Conservation (phyloP, 2,888 invertebrate genomes). For the Calameuta idolon region DNA sequence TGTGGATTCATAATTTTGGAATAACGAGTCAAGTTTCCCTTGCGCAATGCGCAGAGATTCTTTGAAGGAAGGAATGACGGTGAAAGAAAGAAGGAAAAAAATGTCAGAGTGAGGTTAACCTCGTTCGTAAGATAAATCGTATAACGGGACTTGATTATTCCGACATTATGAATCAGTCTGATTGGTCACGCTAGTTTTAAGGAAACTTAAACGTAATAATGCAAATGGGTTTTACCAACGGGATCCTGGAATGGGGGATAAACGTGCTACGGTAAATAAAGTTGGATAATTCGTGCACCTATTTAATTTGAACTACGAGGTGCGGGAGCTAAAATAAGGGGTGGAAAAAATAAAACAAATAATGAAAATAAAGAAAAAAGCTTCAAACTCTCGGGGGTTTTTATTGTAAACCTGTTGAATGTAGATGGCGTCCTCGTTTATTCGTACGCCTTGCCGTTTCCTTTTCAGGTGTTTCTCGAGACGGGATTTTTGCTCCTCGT, state of each 20-base stretch:
- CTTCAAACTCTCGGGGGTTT: constrained; percentile 12
- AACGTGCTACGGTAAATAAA: neutral
- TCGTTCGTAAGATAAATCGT: neutral
- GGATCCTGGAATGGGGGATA: neutral
- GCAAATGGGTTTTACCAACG: neutral
- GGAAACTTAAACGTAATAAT: neutral
- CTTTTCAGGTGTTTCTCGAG: constrained; percentile 55
- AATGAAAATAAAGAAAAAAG: neutral
- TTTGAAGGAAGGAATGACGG: neutral
- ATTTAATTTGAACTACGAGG: neutral
- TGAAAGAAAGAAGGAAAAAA: neutral
- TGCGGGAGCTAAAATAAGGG: neutral
- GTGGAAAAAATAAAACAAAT: neutral
- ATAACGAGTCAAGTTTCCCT: neutral
- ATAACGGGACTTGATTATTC: neutral
- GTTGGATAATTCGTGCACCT: neutral
- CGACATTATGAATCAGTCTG: neutral
- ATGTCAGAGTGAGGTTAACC: neutral
- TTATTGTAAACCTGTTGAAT: constrained; percentile 51
- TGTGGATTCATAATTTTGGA: neutral
- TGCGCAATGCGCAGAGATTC: neutral
- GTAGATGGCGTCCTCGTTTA: constrained; percentile 58
- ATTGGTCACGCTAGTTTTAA: neutral
- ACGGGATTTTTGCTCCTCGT: constrained; percentile 61
- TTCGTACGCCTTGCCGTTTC: constrained; percentile 52